Base-by-base conservation (phyloP, 2,113 vertebrate species). In the Osmerus mordax region DNA sequence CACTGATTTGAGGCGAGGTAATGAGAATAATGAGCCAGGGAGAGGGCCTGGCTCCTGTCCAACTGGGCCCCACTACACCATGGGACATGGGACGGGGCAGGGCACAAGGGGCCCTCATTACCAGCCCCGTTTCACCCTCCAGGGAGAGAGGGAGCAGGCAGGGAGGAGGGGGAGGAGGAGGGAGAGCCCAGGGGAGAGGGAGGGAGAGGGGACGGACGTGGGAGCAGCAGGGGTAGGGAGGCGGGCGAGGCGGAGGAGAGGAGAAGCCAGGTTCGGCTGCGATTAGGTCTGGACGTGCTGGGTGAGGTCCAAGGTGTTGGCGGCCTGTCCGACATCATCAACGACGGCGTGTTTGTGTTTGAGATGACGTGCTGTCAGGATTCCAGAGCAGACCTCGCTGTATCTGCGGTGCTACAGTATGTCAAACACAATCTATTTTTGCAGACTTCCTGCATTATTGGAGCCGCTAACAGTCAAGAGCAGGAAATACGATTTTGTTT, bases 21-120 rank as follows among this genome's bases (percentile, higher is more conserved):
- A 92, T 91, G 89, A 92, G 86, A 92, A 90, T 92, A 92, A 93
- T 92, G 89, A 92, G 87, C 86, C 79, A 78, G 74, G 29, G 70
- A 79, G 86, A 68, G 86, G 80, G 79, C 75, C 89, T 91, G 89
- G 88, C 90, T 87, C 71, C 76, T 68, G 69, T 90, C 89, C 90
- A 90, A 83, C 77, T 70, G 80, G 89, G 87, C 87, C 89, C 85
- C 80, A 79, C 70, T 76, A 87, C 88, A 87, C 89, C 87, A 87
- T 89, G 83, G 89, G 90, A 92, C 89, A 87, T 78, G 70, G 90
- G 88, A 90, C 88, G 89, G 81, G 81, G 70, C 81, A 85, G 74
- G 83, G 87, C 83, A 86, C 87, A 90, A 90, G 89, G 82, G 86
- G 83, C 87, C 82, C 87, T 91, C 88, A 91, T 91, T 91, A 89